Percentiles rank a stretch among this genome's conserved stretches.
Evolutionary conservation across 2,888 invertebrate genomes (phyloP).

Genomic region (Lasius fuliginosus): DNA sequence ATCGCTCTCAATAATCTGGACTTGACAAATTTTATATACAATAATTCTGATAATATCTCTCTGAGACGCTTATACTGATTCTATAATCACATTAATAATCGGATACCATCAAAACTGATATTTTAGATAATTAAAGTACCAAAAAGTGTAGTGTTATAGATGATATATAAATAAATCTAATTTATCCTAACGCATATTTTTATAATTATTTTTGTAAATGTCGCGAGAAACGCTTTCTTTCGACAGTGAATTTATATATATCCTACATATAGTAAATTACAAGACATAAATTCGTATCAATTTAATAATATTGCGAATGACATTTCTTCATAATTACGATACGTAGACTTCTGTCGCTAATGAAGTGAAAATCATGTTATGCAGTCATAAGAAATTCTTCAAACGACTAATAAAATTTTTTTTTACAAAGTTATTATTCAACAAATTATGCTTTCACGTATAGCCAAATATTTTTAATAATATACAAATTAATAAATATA

Average conservation of each 20-base stretch:
- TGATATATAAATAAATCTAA: not conserved
- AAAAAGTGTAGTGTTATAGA: not conserved
- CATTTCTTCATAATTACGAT: slow-evolving; percentile 12
- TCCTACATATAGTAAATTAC: not conserved
- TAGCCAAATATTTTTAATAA: not conserved
- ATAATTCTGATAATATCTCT: slow-evolving; percentile 11
- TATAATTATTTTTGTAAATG: not conserved
- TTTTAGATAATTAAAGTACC: not conserved
- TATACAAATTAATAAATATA: slow-evolving; percentile 6
- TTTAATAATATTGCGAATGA: not conserved
- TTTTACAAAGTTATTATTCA: not conserved
- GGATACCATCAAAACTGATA: not conserved
- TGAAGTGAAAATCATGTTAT: not conserved
- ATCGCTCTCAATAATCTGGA: not conserved
- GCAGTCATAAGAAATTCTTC: not conserved
- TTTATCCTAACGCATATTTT: not conserved
- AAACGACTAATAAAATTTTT: not conserved
- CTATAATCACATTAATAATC: not conserved
- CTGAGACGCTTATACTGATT: no score
- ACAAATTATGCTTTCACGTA: not conserved
- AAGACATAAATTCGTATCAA: not conserved
- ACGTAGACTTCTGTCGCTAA: not conserved
- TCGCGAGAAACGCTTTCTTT: not conserved
- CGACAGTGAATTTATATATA: not conserved
- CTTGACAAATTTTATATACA: slow-evolving; percentile 9